Base-by-base conservation (phyloP, 2,797 vertebrate species). In the Danio albolineatus region DNA sequence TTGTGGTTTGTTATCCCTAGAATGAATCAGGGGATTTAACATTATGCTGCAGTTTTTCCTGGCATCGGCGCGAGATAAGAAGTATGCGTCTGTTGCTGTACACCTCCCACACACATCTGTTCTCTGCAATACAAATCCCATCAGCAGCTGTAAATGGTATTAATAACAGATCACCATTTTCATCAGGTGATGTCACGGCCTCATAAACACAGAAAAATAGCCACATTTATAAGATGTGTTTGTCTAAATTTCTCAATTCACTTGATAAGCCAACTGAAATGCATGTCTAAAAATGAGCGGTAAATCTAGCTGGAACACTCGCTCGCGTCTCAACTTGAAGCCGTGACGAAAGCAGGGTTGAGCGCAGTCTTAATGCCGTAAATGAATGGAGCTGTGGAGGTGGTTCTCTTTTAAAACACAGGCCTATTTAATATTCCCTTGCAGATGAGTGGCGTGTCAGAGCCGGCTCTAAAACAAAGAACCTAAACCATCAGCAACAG, bases 401-500 rank as follows among this genome's bases (percentile, higher is more conserved):
- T 76, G 78, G 46, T 74, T 69, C 28, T 65, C 70, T 81, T 71
- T 71, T 64, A 41, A 71, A 80, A 21, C 66, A 17, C 46, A 51
- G 17, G 51, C 54, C 57, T 82, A 76, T 81, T 64, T 85, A 82
- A 82, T 78, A 83, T 86, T 87, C 65, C 39, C 21, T 61, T 56
- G 73, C 62, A 38, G 53, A 83, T 79, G 80, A 81, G 64, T 62
- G 49, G 61, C 54, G 36, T 79, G 82, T 79, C 62, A 53, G 71
- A 66, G 67, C 14, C 21, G 59, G 59, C 69, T 77, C 51, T 66
- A 74, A 84, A 76, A 87, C 82, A 59, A 84, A 76, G 66, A 79
- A 57, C 64, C 73, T 56, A 71, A 54, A 80, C 78, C 79, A 82
- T 85, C 78, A 75, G 80, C 51, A 86, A 85, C 82, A 77, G 10